Percentiles rank a stretch among this genome's conserved stretches.
Evolutionary conservation across 2,888 invertebrate species (phyloP).

Genomic region (Drosophila merina): DNA sequence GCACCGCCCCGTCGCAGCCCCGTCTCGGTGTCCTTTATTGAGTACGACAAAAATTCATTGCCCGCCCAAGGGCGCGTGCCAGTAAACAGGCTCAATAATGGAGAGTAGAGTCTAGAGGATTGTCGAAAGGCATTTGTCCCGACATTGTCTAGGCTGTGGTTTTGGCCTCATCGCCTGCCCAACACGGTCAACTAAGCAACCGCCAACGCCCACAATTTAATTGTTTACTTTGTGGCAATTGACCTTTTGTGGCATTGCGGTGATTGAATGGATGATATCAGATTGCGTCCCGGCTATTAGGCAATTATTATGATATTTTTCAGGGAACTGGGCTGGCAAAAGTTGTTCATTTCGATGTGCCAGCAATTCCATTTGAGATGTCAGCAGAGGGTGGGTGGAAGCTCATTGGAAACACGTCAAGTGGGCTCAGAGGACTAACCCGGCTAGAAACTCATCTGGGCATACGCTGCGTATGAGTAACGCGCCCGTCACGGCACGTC

Average conservation of each 20-base stretch:
- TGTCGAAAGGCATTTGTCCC: conserved; percentile 37
- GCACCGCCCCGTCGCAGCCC: conserved; percentile 4
- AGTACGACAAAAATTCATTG: conserved; percentile 63
- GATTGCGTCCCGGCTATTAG: conserved; percentile 34
- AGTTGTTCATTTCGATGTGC: no score
- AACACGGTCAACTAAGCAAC: neutral
- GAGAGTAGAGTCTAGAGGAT: conserved; percentile 31
- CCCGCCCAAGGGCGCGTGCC: conserved; percentile 54
- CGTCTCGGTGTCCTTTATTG: conserved; percentile 61
- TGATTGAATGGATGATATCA: conserved; percentile 58
- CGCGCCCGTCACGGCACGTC: conserved; percentile 26
- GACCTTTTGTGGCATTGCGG: conserved; percentile 61
- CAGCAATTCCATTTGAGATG: no score
- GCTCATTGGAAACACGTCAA: conserved; percentile 56
- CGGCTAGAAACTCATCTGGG: conserved; percentile 42
- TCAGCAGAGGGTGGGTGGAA: conserved; percentile 2
- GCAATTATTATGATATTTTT: conserved; percentile 59
- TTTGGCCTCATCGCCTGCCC: conserved; percentile 6
- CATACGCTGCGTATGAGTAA: conserved; percentile 51
- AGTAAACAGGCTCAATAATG: conserved; percentile 50
- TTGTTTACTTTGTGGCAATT: conserved; percentile 75
- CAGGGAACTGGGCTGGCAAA: conserved; percentile 2
- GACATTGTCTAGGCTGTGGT: conserved; percentile 36
- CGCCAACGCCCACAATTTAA: conserved; percentile 59
- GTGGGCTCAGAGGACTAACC: conserved; percentile 40